Percentiles rank a stretch among this genome's conserved stretches.
phyloP scores from a whole-genome alignment of 2,888 invertebrate species.

The Macrosoma leucophasiata region DNA sequence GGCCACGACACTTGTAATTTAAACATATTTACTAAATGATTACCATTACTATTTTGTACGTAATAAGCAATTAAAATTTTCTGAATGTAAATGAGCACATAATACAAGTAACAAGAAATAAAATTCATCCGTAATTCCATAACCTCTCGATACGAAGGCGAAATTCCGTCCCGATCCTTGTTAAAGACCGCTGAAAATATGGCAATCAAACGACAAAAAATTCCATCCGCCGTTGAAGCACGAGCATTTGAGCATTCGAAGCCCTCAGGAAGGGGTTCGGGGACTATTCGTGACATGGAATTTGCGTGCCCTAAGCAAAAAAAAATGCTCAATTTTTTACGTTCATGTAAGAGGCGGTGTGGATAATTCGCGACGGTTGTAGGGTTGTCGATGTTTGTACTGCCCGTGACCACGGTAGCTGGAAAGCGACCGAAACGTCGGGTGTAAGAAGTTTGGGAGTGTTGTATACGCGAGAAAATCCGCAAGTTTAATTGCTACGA shows the following conservation, averaged over 20 bases:
- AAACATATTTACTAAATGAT: background rate
- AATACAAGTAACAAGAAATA: no score
- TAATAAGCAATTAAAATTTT: no score
- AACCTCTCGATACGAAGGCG: no score
- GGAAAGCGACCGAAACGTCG: no score
- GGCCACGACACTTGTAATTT: background rate
- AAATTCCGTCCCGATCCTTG: conserved; percentile 21
- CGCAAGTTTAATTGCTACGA: no score
- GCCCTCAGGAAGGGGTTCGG: conserved; percentile 25
- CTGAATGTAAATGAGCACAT: no score
- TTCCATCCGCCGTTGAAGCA: conserved; percentile 14
- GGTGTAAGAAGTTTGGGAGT: no score
- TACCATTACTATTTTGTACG: background rate
- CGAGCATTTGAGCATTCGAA: conserved; percentile 24
- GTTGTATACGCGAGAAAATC: no score
- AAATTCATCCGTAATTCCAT: no score
- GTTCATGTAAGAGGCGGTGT: conserved; percentile 53
- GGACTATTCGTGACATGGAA: conserved; percentile 52
- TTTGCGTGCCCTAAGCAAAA: conserved; percentile 51
- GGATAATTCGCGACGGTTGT: conserved; percentile 49
- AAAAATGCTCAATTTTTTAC: conserved; percentile 50
- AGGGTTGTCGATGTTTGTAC: conserved; percentile 3
- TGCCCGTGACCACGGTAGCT: no score
- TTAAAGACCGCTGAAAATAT: conserved; percentile 29
- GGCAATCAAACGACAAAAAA: conserved; percentile 31